Base-by-base conservation (phyloP, 2,797 vertebrate genomes). In the Amblyopsis hoosieri region DNA sequence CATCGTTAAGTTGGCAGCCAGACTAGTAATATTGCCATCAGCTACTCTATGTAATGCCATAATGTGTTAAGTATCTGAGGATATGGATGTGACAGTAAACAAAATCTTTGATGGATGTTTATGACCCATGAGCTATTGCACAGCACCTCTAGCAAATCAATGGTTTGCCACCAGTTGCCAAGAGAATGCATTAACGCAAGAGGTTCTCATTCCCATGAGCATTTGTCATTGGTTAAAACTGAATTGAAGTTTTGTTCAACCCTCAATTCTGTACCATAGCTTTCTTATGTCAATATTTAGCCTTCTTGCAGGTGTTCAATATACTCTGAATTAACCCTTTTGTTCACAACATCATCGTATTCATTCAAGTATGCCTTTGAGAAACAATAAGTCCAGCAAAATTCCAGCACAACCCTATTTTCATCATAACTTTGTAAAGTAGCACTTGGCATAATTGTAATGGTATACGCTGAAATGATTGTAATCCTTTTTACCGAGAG, bases 81-180 rank as follows among this genome's bases (percentile, higher is more conserved):
- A 2, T 4, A 60, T 64, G 61, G 65, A 64, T 66, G 70, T 60
- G 66, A 45, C 37, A 13, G 49, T 60, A 54, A 29, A 49, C 45
- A 62, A 71, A 62, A 62, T 45, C 57, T 69, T 71, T 75, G 31
- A 37, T 42, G 50, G 62, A 71, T 64, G 61, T 69, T 87, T 72
- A 10, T 68, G 71, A 71, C 77, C 50, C 56, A 64, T 62, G 45
- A 77, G 62, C 45, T 45, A 65, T 64, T 71, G 71, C 58, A 69
- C 53, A 15, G 37, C 75, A 76, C 63, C 64, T 68, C 57, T 67
- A 67, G 51, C 55, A 70, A 74, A 70, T 74, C 66, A 31, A 14
- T 57, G 1, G 42, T 37, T 54, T 64, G 64, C 63, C 42, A 72
- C 49, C 3, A 47, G 57, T 54, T 61, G 55, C 75, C 59, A 62